A percentile compares a stretch with the other conserved stretches of the same genome.
Evolutionary conservation across 2,797 vertebrate species (phyloP).

Genomic region (Cetoscarus ocellatus): DNA sequence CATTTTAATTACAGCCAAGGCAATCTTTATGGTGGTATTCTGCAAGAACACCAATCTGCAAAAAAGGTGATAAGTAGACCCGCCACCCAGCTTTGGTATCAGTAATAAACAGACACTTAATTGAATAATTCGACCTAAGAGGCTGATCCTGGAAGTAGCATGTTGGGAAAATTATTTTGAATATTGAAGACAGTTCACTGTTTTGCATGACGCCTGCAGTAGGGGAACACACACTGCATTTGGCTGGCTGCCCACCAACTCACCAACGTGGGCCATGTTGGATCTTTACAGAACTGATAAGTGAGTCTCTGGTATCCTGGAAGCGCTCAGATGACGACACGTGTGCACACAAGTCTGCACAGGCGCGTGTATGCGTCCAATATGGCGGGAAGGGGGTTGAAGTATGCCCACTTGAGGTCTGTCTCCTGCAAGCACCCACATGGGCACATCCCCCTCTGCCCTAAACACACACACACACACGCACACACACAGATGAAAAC

Average conservation of each 20-base stretch:
- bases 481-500: constrained; percentile 11
- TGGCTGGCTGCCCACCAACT: constrained; percentile 79
- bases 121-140: constrained; percentile 92
- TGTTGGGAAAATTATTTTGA: constrained; percentile 80
- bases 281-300: constrained; percentile 83
- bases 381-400: constrained; percentile 51
- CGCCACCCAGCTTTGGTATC: constrained; percentile 88
- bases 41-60: constrained; percentile 89
- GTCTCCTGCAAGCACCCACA: constrained; percentile 67
- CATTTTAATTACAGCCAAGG: constrained; percentile 91
- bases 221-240: constrained; percentile 74
- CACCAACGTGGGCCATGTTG: constrained; percentile 80
- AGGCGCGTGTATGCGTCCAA: constrained; percentile 63
- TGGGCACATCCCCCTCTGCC: constrained; percentile 44
- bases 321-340: constrained; percentile 64
- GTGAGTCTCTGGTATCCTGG: constrained; percentile 81
- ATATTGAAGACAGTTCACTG: constrained; percentile 82
- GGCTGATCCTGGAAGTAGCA: constrained; percentile 87
- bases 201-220: constrained; percentile 80
- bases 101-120: constrained; percentile 92
- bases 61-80: constrained; percentile 90
- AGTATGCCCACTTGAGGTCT: constrained; percentile 74
- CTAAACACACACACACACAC: constrained; percentile 2
- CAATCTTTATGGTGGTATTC: constrained; percentile 90
- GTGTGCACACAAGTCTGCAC: constrained; percentile 26